Evolutionary conservation across 2,797 vertebrate species (phyloP).

Genomic region (Geotria australis): DNA sequence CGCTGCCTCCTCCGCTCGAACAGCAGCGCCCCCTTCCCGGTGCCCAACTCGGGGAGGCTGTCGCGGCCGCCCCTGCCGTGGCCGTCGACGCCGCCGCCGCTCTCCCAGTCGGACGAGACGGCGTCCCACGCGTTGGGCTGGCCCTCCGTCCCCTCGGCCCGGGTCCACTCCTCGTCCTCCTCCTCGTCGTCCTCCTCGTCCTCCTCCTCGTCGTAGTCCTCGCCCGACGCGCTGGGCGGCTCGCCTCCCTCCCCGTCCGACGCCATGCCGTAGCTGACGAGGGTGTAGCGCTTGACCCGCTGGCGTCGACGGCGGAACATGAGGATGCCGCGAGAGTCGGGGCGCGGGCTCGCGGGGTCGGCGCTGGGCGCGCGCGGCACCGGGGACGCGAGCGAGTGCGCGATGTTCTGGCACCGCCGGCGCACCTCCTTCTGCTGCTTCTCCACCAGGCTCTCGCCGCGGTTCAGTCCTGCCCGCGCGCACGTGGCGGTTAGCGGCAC

Average conservation of each 20-base stretch:
- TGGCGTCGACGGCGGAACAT: slow-evolving; percentile 94
- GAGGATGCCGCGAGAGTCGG: slow-evolving; percentile 82
- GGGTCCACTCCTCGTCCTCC: slow-evolving; percentile 14
- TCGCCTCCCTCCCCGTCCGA: slow-evolving; percentile 14
- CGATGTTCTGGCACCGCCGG: slow-evolving; percentile 96
- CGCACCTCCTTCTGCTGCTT: slow-evolving; percentile 92
- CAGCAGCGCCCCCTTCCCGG: slow-evolving; percentile 80
- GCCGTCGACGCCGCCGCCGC: slow-evolving; percentile 40
- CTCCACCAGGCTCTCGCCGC: slow-evolving; percentile 75
- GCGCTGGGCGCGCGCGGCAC: slow-evolving; percentile 15
- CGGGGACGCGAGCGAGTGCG: slow-evolving; percentile 35
- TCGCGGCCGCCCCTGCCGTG: slow-evolving; percentile 44
- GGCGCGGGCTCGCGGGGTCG: slow-evolving; percentile 58
- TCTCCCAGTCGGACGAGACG: slow-evolving; percentile 52
- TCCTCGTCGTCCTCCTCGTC: slow-evolving; percentile 18
- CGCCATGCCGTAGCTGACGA: slow-evolving; percentile 78
- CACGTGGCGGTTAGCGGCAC: too few relatives aligned
- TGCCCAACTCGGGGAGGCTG: slow-evolving; percentile 36
- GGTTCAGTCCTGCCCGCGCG: slow-evolving; percentile 35
- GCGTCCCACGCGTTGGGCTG: slow-evolving; percentile 17
- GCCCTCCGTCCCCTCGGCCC: slow-evolving; percentile 34
- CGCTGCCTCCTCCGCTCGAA: slow-evolving; percentile 59
- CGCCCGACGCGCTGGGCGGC: slow-evolving; percentile 27
- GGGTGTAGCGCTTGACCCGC: slow-evolving; percentile 69
- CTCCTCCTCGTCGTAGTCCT: slow-evolving; percentile 23